Evolutionary conservation across 2,113 vertebrate species (phyloP), one percentile per base, ranked within the genome.

Genomic region (Tylochromis polylepis): DNA sequence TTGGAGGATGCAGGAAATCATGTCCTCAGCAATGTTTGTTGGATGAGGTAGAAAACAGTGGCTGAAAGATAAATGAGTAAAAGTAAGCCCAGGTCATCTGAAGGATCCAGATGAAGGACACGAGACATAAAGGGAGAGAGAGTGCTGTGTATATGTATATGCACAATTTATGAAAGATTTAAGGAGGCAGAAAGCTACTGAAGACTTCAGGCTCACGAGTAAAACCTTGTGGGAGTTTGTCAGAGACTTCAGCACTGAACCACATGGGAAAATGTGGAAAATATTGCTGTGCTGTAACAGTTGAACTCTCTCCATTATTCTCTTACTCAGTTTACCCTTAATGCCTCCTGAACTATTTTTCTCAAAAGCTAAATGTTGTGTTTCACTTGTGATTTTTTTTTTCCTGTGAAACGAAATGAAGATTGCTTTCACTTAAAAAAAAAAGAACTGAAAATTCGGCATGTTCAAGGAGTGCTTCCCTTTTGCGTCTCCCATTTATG

Each of bases 381-480:
- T 51, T 75, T 14, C 36, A 43, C 38, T 65, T 67, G 6, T 22
- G 8, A 5, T 41, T 49, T 57, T 83, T 67, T 67, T 22, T 67
- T n/a, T 11, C 14, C 67, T 83, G 82, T 79, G 55, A 92, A 93
- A 85, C 5, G 62, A 92, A 94, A 92, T 83, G 16, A 53, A 65
- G 3, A 20, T 29, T 70, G 15, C 15, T 49, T 29, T 75, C 10
- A 10, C 9, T 80, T 5, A 41, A 2, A 24, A 72, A 49, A 93
- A 65, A 70, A 81, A 90, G 94, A 94, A 95, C 11, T 53, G 81
- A 92, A 91, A 24, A 82, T 81, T 38, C n/a, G 22, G 58, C 36
- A 34, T 20, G 49, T 6, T 88, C 2, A 65, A 79, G n/a, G 6
- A 75, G 14, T 65, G n/a, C 53, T 86, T 93, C 62, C 43, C 24